Evolutionary conservation across 2,888 invertebrate species (phyloP).

Genomic region (Drosophila mulleri): DNA sequence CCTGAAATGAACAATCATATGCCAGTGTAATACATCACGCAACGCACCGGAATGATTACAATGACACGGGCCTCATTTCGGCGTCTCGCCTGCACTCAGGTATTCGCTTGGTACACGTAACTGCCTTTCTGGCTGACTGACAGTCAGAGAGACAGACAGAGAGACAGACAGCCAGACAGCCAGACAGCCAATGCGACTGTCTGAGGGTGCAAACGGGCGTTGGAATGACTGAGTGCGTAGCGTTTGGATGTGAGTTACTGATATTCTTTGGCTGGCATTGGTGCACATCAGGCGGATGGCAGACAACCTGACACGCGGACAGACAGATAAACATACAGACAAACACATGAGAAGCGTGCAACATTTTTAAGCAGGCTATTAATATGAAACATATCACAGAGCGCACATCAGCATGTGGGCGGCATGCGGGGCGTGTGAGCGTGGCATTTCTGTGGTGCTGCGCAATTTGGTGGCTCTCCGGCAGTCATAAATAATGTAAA

Average conservation of each 20-base stretch:
- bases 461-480: slow-evolving; percentile 40
- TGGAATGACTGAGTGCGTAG: slow-evolving; percentile 44
- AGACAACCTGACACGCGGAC: slow-evolving; percentile 33
- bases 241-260: slow-evolving; percentile 35
- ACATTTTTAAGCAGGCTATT: slow-evolving; percentile 76
- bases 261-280: slow-evolving; percentile 48
- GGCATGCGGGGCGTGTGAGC: background rate
- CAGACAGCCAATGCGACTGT: background rate
- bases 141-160: background rate
- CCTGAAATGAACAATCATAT: slow-evolving; percentile 78
- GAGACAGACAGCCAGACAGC: background rate
- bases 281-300: slow-evolving; percentile 33
- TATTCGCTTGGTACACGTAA: slow-evolving; percentile 12
- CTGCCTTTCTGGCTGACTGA: slow-evolving; percentile 18
- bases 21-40: slow-evolving; percentile 76
- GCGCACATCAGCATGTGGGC: slow-evolving; percentile 5
- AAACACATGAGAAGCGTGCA: slow-evolving; percentile 39
- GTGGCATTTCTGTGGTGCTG: slow-evolving; percentile 26
- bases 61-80: slow-evolving; percentile 50
- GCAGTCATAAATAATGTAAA: slow-evolving; percentile 68
- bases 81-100: slow-evolving; percentile 17
- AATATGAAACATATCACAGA: slow-evolving; percentile 66
- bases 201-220: slow-evolving; percentile 27
- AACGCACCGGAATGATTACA: slow-evolving; percentile 46
- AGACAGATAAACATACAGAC: slow-evolving; percentile 42